Percentiles rank a stretch among this genome's conserved stretches.
These are phyloP conservation scores for Tolypeutes matacus DNA, from an alignment of 2,797 vertebrate species.

Conservation along the genomic window DNA sequence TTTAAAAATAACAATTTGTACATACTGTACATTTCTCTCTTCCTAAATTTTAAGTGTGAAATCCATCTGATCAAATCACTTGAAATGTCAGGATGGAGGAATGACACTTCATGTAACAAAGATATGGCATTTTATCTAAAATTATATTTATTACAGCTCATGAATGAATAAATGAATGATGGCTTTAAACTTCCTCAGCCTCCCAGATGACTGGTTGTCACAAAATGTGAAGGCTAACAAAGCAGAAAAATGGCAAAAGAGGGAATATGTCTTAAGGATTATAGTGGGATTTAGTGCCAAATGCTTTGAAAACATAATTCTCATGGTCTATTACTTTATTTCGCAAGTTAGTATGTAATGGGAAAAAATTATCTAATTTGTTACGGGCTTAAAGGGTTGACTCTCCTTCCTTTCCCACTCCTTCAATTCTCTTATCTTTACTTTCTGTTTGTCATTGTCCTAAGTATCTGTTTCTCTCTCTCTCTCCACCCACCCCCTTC, in stretches of 20 bases:
- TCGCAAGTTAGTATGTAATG: constrained; percentile 69
- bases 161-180: constrained; percentile 69
- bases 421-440: background rate
- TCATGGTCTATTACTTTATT: constrained; percentile 68
- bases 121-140: constrained; percentile 76
- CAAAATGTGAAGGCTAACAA: constrained; percentile 67
- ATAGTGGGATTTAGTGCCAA: constrained; percentile 59
- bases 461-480: background rate
- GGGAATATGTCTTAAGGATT: constrained; percentile 59
- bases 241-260: constrained; percentile 74
- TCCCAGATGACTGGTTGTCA: constrained; percentile 66
- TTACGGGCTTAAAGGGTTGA: background rate
- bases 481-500: no score
- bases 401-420: background rate
- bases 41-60: constrained; percentile 73
- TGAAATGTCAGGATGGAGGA: background rate
- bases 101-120: constrained; percentile 65
- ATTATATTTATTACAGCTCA: constrained; percentile 62
- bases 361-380: constrained; percentile 49
- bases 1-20: constrained; percentile 67
- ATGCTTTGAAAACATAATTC: constrained; percentile 71
- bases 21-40: constrained; percentile 41
- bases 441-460: background rate
- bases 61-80: constrained; percentile 72
- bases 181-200: constrained; percentile 69